Evolutionary conservation across 2,113 vertebrate genomes (phyloP).

Genomic region (Gyps fulvus): DNA sequence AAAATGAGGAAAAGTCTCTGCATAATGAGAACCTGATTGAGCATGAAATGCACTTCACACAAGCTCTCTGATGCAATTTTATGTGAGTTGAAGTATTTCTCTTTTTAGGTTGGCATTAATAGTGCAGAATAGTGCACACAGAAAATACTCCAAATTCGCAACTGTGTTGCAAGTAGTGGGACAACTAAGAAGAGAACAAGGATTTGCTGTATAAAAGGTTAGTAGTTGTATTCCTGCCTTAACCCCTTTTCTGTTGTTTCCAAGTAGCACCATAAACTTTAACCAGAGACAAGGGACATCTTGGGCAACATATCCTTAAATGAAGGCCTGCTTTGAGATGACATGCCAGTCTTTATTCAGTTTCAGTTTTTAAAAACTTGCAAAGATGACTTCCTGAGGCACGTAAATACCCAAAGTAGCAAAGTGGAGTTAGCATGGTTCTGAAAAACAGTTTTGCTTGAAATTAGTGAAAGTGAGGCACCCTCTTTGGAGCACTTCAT

Average conservation of each 20-base stretch:
- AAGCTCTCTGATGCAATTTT: neutral
- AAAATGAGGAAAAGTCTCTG: neutral
- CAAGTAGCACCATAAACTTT: neutral
- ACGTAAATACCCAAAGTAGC: neutral
- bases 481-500: neutral
- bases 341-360: neutral
- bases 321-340: neutral
- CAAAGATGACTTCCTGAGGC: neutral
- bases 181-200: neutral
- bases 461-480: neutral
- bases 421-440: neutral
- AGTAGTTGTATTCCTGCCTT: neutral
- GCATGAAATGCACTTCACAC: neutral
- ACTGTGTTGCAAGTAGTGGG: neutral
- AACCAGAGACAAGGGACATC: neutral
- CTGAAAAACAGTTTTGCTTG: neutral
- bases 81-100: neutral
- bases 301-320: neutral
- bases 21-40: neutral
- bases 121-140: neutral
- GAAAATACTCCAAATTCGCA: neutral
- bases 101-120: neutral
- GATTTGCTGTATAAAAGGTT: neutral
- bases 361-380: neutral
- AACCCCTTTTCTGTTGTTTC: neutral